Conservation (phyloP, 2,797 vertebrate species). For the Chloroceryle inda region DNA sequence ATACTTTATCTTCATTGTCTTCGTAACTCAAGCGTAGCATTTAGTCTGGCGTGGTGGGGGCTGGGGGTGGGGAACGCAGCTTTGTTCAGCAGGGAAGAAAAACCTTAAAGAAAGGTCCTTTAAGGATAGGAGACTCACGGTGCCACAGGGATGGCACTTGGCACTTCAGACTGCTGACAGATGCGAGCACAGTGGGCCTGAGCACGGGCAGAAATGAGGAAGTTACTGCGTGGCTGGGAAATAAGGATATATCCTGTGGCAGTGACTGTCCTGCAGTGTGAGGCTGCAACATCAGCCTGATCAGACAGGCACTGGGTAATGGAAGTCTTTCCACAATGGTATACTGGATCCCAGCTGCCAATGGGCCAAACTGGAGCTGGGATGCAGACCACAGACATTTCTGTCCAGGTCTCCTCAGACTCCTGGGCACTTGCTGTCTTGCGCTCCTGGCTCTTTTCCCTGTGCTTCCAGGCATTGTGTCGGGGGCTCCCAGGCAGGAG, state of each 20-base stretch:
- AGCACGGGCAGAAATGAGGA: conserved; percentile 24
- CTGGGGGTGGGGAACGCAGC: neutral
- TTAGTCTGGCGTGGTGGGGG: neutral
- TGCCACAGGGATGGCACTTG: conserved; percentile 15
- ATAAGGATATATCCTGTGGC: neutral
- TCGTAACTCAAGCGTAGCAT: neutral
- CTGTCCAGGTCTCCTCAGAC: neutral
- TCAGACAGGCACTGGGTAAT: neutral
- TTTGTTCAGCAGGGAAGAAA: conserved; percentile 10
- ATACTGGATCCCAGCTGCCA: neutral
- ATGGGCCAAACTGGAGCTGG: neutral
- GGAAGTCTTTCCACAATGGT: neutral
- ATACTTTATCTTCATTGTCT: neutral
- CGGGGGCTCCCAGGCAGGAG: neutral
- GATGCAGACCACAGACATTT: neutral
- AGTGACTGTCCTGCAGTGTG: neutral
- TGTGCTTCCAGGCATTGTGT: neutral
- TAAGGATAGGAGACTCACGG: conserved; percentile 53
- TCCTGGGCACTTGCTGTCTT: neutral
- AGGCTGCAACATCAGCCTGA: neutral
- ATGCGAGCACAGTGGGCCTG: conserved; percentile 29
- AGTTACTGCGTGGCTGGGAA: neutral
- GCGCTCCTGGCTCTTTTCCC: neutral
- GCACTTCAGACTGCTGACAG: conserved; percentile 44
- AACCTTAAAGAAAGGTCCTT: conserved; percentile 46